Percentiles rank a stretch among this genome's conserved stretches.
These are phyloP conservation scores for Brachionus sp. DNA, from an alignment of 1,140 invertebrate species.

Conservation along the genomic window DNA sequence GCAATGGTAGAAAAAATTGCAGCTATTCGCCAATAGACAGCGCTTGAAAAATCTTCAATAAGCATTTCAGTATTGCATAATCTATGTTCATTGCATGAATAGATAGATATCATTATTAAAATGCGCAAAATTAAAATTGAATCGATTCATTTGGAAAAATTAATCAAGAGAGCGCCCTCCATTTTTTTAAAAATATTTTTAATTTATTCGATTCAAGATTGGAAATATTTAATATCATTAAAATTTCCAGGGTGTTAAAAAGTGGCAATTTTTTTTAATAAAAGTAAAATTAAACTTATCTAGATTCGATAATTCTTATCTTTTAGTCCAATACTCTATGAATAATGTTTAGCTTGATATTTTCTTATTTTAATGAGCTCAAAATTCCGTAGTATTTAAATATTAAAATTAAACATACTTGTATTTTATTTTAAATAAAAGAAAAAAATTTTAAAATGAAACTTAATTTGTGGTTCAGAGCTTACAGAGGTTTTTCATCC, in stretches of 20 bases:
- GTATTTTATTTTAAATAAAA: background rate
- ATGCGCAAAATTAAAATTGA: background rate
- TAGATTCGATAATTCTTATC: background rate
- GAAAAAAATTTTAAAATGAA: conserved; percentile 1
- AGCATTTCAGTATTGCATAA: conserved; percentile 23
- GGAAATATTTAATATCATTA: background rate
- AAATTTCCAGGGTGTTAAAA: background rate
- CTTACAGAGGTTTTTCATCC: background rate
- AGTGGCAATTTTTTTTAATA: background rate
- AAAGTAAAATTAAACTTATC: background rate
- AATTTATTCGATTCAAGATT: background rate
- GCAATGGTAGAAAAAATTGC: conserved; percentile 35
- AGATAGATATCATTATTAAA: conserved; percentile 17
- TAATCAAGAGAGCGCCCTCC: background rate
- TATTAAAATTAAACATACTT: background rate
- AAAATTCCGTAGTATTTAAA: background rate
- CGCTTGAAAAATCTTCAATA: conserved; percentile 18
- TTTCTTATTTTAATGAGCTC: background rate
- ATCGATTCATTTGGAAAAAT: background rate
- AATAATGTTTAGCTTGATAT: background rate
- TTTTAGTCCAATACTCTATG: background rate
- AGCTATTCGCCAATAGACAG: conserved; percentile 29
- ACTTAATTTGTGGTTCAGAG: background rate
- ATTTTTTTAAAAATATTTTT: background rate
- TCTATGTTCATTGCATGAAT: conserved; percentile 23